phyloP scores from a whole-genome alignment of 2,113 vertebrate genomes.

The Rostratula benghalensis region DNA sequence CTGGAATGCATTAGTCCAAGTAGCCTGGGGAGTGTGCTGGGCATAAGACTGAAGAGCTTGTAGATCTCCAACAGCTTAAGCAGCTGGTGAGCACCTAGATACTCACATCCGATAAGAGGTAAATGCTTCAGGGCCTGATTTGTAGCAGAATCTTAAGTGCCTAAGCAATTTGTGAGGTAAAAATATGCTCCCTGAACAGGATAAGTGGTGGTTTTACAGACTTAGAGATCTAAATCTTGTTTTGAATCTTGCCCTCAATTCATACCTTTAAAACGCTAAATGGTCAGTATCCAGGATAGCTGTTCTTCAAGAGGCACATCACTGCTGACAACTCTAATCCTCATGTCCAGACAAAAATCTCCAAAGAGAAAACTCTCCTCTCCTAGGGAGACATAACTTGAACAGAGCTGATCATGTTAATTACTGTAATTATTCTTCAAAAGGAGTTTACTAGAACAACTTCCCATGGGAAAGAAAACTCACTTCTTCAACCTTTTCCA shows the following conservation, averaged over 20 bases:
- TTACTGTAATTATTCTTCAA: slow-evolving; percentile 22
- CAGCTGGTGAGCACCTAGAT: background rate
- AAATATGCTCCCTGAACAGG: background rate
- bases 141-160: background rate
- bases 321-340: slow-evolving; percentile 37
- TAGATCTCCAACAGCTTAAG: background rate
- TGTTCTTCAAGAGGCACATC: background rate
- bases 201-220: slow-evolving; percentile 6
- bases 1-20: background rate
- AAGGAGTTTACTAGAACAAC: background rate
- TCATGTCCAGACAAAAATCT: slow-evolving; percentile 13
- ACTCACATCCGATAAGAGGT: background rate
- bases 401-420: background rate
- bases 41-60: background rate
- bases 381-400: background rate
- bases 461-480: background rate
- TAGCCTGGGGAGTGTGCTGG: background rate
- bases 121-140: background rate
- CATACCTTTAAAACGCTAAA: background rate
- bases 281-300: background rate
- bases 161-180: background rate
- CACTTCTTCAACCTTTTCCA: background rate
- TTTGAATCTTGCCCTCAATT: slow-evolving; percentile 1
- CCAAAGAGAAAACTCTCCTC: background rate
- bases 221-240: slow-evolving; percentile 25